Conservation (phyloP, 30 jellyfish, hydroid and myxozoan species). For the Cassiopea andromeda region DNA sequence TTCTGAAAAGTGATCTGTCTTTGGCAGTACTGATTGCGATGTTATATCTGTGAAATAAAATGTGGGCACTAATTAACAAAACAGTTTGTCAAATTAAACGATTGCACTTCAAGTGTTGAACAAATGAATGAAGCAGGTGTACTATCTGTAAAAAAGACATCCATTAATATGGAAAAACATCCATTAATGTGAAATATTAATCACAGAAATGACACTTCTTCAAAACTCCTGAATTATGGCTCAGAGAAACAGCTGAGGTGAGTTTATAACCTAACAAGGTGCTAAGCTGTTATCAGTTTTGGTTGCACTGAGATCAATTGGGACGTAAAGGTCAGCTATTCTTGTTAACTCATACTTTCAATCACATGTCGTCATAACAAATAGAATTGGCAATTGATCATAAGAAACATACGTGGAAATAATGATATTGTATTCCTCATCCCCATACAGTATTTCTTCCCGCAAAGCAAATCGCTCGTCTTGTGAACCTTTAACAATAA, state of each 20-base stretch:
- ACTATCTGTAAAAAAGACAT: too few species aligned
- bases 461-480: slow-evolving; percentile 72
- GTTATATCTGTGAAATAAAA: slow-evolving; percentile 56
- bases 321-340: neutral
- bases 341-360: neutral
- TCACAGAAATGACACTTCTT: too few species aligned
- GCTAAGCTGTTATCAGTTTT: neutral
- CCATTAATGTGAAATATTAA: too few species aligned
- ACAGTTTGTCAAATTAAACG: neutral
- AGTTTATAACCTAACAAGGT: neutral
- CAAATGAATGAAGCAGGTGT: too few species aligned
- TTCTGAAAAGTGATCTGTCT: slow-evolving; percentile 78
- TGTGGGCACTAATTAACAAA: neutral
- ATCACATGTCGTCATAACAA: neutral
- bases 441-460: slow-evolving; percentile 69
- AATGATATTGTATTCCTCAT: slow-evolving; percentile 57
- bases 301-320: neutral
- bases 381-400: neutral
- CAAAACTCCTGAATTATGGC: too few species aligned
- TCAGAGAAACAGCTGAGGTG: too few species aligned
- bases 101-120: too few species aligned
- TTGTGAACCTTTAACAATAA: slow-evolving; percentile 64
- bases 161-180: too few species aligned
- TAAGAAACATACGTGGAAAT: slow-evolving; percentile 68
- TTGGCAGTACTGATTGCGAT: slow-evolving; percentile 69